phyloP scores from a whole-genome alignment of 2,113 vertebrate genomes.

The Campylomormyrus tamandua region DNA sequence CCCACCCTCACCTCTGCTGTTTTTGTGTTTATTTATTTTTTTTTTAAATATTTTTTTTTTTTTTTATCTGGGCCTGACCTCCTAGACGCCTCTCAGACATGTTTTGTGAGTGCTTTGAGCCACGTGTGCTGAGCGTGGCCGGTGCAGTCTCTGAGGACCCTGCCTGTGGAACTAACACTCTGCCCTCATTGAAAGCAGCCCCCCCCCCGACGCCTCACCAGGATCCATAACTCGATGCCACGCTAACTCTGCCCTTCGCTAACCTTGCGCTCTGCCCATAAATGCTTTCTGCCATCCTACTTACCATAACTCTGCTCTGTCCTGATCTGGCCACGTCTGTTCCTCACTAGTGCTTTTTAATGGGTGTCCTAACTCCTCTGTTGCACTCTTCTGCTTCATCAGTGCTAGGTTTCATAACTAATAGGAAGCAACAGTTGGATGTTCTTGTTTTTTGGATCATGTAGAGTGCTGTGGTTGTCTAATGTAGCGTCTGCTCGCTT shows the following conservation, averaged over 20 bases:
- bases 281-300: neutral
- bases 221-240: neutral
- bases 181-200: neutral
- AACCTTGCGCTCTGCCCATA: neutral
- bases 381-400: neutral
- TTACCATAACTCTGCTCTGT: neutral
- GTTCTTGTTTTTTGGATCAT: neutral
- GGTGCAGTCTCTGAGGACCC: neutral
- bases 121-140: neutral
- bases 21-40: neutral
- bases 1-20: neutral
- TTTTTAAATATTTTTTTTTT: too few relatives aligned
- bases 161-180: conserved; percentile 11
- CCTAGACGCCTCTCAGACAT: too few relatives aligned
- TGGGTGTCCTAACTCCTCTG: neutral
- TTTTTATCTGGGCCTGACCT: neutral
- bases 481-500: neutral
- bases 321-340: neutral
- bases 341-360: neutral
- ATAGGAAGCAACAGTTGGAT: neutral
- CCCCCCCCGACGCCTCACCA: neutral
- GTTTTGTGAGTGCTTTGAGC: neutral
- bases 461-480: neutral
- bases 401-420: neutral
- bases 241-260: neutral